Percentiles rank a stretch among this genome's conserved stretches.
Evolutionary conservation across 30 jellyfish, hydroid and myxozoan genomes (phyloP).

Genomic region (Cassiopea xamachana): DNA sequence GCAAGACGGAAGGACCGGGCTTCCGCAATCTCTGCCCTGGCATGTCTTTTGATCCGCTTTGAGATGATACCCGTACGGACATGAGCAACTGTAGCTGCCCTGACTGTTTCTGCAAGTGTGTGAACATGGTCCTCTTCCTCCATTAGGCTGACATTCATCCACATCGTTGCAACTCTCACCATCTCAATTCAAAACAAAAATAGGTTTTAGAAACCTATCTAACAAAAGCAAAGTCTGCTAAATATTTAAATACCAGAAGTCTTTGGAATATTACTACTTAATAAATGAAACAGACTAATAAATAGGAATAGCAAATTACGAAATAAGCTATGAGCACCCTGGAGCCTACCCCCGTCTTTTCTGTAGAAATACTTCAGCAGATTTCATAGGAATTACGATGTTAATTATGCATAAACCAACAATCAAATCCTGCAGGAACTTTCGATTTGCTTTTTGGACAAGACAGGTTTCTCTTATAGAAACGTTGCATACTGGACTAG

Average conservation of each 20-base stretch:
- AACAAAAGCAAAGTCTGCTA: neutral
- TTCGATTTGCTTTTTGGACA: too few species aligned
- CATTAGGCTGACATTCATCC: constrained; percentile 71
- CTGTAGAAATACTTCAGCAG: neutral
- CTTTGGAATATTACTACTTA: neutral
- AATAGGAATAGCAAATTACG: neutral
- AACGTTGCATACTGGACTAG: too few species aligned
- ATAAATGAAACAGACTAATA: neutral
- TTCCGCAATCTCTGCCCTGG: constrained; percentile 29
- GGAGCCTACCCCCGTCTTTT: neutral
- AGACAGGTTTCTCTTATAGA: too few species aligned
- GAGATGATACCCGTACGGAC: constrained; percentile 61
- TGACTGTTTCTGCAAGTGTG: constrained; percentile 49
- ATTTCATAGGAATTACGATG: too few species aligned
- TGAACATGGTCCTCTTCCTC: constrained; percentile 87
- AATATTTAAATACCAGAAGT: neutral
- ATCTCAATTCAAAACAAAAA: constrained; percentile 37
- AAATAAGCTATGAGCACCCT: neutral
- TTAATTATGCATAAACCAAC: too few species aligned
- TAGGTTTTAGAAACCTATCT: neutral
- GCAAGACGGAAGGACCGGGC: constrained; percentile 53
- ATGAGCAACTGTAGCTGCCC: constrained; percentile 63
- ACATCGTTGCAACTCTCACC: constrained; percentile 60
- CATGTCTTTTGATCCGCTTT: constrained; percentile 38
- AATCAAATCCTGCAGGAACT: too few species aligned